Base-by-base conservation (phyloP, 2,797 vertebrate species). In the Trachurus trachurus region DNA sequence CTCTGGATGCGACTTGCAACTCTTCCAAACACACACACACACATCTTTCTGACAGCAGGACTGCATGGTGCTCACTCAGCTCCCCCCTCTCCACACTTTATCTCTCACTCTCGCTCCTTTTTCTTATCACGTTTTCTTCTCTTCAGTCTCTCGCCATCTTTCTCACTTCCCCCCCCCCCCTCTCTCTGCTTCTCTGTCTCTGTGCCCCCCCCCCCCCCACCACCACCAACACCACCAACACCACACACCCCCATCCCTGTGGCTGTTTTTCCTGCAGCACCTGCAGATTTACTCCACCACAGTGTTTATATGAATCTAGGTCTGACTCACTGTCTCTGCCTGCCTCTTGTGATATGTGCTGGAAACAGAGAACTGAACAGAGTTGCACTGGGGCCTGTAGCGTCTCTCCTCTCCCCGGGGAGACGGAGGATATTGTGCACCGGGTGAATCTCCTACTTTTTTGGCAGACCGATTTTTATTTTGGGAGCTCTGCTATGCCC, bases 401-500 rank as follows among this genome's bases (percentile, higher is more conserved):
- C 81, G 57, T n/a, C n/a, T n/a, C n/a, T n/a, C n/a, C n/a, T n/a
- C 26, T 92, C 92, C 87, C 87, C 2, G 15, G 88, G 86, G 92
- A 86, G 39, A 76, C 8, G 17, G 69, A 73, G 80, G 84, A 91
- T 90, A 89, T 88, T 90, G 91, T 93, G 87, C 87, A 89, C 78
- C n/a, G 66, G 85, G 79, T 92, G 87, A 83, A 83, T 91, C 79
- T 89, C 78, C 57, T 78, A 80, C 77, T 89, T 90, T 92, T 92
- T 83, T 83, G 84, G 66, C 84, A 80, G 86, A 87, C 83, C 82
- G 83, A 82, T 80, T 90, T 88, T 93, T 87, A 89, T 91, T 92
- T 92, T 82, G 71, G 84, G 87, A 47, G 16, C 81, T 76, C 71
- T 68, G 75, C 76, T 13, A 65, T 5, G 4, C 31, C 31, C 31